These are phyloP conservation scores for Puma concolor DNA, from an alignment of 2,113 vertebrate genomes.

Conservation along the genomic window DNA sequence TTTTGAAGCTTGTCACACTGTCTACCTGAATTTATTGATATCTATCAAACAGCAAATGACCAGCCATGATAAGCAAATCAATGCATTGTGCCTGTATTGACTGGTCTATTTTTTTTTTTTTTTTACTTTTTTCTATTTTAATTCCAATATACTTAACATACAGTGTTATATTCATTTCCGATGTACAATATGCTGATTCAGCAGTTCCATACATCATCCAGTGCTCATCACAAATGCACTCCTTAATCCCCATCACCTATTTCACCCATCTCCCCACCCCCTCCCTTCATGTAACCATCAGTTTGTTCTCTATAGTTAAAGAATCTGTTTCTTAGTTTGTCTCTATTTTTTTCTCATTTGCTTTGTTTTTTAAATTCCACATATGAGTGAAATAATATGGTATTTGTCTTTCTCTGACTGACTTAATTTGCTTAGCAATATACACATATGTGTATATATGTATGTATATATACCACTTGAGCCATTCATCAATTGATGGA, in stretches of 20 bases:
- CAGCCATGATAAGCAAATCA: not conserved
- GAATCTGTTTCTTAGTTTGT: not conserved
- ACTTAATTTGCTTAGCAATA: not conserved
- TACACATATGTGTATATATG: too few species aligned
- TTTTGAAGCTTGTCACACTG: not conserved
- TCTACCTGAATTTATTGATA: constrained; percentile 9
- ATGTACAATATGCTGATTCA: not conserved
- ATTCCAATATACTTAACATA: not conserved
- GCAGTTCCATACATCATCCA: not conserved
- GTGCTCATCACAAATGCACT: not conserved
- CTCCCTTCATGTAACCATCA: not conserved
- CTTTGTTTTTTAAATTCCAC: not conserved
- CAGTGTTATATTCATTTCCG: not conserved
- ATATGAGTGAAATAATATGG: not conserved
- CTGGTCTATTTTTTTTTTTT: not conserved
- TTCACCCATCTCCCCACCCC: not conserved
- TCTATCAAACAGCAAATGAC: not conserved
- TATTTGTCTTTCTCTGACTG: not conserved
- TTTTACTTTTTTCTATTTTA: not conserved
- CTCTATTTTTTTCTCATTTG: not conserved
- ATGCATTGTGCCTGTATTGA: not conserved
- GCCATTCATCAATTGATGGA: not conserved
- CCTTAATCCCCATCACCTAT: not conserved
- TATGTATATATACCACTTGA: not conserved
- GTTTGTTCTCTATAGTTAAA: not conserved